Conservation (phyloP, 2,797 vertebrate genomes). For the Gouania willdenowi region DNA sequence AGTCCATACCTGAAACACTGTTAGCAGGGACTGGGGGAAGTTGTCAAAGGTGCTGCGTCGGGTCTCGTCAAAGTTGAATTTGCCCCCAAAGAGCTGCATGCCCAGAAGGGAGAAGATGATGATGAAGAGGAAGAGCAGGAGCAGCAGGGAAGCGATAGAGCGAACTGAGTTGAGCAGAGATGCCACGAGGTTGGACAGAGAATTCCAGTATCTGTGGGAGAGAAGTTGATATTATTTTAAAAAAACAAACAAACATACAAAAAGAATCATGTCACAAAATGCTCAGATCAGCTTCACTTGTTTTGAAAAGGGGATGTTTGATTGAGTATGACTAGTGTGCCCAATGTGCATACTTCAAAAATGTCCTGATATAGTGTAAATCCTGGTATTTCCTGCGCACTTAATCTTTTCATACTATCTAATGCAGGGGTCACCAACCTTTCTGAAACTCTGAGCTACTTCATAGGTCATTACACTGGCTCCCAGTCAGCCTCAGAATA, state of each 20-base stretch:
- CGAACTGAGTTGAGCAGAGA: constrained; percentile 96
- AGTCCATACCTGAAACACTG: constrained; percentile 91
- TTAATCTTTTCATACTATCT: no score
- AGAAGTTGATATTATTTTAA: background rate
- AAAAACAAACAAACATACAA: background rate
- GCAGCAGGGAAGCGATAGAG: constrained; percentile 94
- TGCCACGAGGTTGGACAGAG: constrained; percentile 96
- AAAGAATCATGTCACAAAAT: background rate
- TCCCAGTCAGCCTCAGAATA: no score
- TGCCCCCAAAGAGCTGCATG: constrained; percentile 98
- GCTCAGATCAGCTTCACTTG: no score
- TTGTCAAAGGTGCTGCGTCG: constrained; percentile 97
- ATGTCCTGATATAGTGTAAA: no score
- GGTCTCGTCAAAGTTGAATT: constrained; percentile 98
- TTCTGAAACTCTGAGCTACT: no score
- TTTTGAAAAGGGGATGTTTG: no score
- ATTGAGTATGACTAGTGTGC: no score
- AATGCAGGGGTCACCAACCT: no score
- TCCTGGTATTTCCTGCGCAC: no score
- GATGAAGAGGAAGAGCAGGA: constrained; percentile 99
- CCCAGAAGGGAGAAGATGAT: constrained; percentile 99
- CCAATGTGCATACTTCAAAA: no score
- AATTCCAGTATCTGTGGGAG: constrained; percentile 92
- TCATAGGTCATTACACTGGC: no score
- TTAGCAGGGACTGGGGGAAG: constrained; percentile 98